These are phyloP conservation scores for Polia nebulosa DNA, from an alignment of 2,888 invertebrate species.

Conservation along the genomic window DNA sequence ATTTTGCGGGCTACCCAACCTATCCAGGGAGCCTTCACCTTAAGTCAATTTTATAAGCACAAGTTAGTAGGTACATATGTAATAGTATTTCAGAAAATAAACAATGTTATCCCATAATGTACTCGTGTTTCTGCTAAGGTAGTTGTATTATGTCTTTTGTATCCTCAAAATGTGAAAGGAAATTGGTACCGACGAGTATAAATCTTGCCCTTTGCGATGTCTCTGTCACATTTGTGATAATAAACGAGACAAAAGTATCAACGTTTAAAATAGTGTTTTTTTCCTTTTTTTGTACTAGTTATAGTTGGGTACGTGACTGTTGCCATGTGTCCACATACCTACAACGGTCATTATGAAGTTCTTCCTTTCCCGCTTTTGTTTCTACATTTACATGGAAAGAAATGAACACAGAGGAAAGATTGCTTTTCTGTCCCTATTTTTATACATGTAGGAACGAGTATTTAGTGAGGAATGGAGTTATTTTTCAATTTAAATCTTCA, in stretches of 20 bases:
- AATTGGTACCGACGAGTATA: conserved; percentile 57
- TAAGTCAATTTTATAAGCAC: no score
- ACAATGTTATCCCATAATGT: conserved; percentile 31
- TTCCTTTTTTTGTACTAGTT: conserved; percentile 33
- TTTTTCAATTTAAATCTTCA: conserved; percentile 29
- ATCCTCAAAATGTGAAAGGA: conserved; percentile 49
- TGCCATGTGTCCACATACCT: conserved; percentile 48
- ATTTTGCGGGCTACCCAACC: no score
- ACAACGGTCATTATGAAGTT: conserved; percentile 55
- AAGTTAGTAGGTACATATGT: not conserved
- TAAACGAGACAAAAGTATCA: conserved; percentile 61
- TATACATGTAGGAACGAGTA: conserved; percentile 9
- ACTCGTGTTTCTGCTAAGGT: conserved; percentile 39
- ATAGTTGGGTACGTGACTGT: conserved; percentile 42
- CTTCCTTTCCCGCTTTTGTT: conserved; percentile 51
- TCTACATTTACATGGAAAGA: conserved; percentile 46
- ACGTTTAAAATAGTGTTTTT: conserved; percentile 61
- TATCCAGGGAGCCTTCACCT: no score
- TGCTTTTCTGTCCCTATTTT: conserved; percentile 40
- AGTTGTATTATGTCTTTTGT: conserved; percentile 49
- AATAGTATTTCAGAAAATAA: conserved; percentile 38
- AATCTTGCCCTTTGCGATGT: conserved; percentile 56
- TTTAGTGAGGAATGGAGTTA: conserved; percentile 17
- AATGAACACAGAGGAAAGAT: conserved; percentile 47
- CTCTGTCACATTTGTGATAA: conserved; percentile 64